Evolutionary conservation across 2,113 vertebrate genomes (phyloP).

Genomic region (Chauna torquata): DNA sequence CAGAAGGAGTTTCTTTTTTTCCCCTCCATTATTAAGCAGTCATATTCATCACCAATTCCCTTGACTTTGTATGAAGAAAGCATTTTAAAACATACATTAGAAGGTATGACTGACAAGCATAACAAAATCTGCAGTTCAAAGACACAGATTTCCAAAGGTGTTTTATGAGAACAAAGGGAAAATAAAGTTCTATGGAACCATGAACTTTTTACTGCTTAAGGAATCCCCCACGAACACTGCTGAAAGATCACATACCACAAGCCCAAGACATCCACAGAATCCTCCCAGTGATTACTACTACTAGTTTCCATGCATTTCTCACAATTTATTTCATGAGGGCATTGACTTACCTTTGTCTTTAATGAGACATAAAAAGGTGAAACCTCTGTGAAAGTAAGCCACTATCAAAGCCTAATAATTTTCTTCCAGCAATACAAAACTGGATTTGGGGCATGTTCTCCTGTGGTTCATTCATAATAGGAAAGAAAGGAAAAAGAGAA

Average conservation of each 20-base stretch:
- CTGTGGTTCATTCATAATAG: background rate
- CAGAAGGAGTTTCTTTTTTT: background rate
- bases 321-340: background rate
- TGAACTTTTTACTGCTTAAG: conserved; percentile 19
- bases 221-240: background rate
- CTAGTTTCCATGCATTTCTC: background rate
- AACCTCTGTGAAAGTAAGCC: background rate
- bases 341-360: background rate
- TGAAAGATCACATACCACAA: background rate
- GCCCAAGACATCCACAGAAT: background rate
- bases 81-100: conserved; percentile 20
- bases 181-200: background rate
- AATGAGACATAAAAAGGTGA: background rate
- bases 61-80: conserved; percentile 9
- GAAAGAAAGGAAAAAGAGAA: background rate
- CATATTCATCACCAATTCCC: background rate
- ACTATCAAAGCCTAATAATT: background rate
- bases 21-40: conserved; percentile 24
- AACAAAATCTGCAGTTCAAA: background rate
- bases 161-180: background rate
- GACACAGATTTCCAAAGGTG: background rate
- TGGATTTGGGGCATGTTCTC: background rate
- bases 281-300: background rate
- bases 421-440: background rate
- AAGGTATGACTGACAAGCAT: conserved; percentile 31